Evolutionary conservation across 2,888 invertebrate species (phyloP).

Genomic region (Trichopoda pennipes): DNA sequence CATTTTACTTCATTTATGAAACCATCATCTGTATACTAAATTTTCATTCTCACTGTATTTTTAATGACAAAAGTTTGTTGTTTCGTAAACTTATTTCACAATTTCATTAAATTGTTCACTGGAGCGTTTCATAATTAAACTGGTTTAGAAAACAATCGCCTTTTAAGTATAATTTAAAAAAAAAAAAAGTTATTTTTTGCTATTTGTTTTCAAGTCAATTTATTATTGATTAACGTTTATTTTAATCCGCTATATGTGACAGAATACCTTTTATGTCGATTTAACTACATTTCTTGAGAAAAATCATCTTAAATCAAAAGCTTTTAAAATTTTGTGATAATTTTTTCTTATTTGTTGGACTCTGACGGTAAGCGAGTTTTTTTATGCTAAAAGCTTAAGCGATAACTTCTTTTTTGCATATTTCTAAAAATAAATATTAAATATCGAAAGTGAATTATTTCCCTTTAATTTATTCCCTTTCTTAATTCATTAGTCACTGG

Average conservation of each 20-base stretch:
- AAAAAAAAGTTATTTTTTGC: neutral
- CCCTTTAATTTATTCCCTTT: too few species aligned
- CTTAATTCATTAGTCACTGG: too few species aligned
- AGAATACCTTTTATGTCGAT: constrained; percentile 5
- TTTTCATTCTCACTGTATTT: too few species aligned
- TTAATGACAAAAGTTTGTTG: constrained; percentile 32
- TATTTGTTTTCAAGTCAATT: neutral
- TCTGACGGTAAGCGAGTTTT: too few species aligned
- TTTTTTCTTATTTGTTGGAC: too few species aligned
- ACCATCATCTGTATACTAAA: too few species aligned
- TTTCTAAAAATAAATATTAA: too few species aligned
- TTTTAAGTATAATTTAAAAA: constrained; percentile 24
- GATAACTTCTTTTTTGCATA: too few species aligned
- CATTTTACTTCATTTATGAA: too few species aligned
- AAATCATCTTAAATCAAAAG: constrained; percentile 3
- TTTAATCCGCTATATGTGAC: constrained; percentile 31
- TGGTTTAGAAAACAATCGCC: constrained; percentile 27
- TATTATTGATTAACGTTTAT: constrained; percentile 2
- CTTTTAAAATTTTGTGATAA: neutral
- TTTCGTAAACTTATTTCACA: constrained; percentile 41
- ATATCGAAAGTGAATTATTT: too few species aligned
- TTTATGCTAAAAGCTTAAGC: too few species aligned
- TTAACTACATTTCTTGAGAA: constrained; percentile 2
- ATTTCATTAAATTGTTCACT: constrained; percentile 10
- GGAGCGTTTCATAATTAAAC: constrained; percentile 22